Evolutionary conservation across 53 echinoderm and acorn worm species (phyloP), one percentile per base, ranked within the genome.

Genomic region (Antedon mediterranea): DNA sequence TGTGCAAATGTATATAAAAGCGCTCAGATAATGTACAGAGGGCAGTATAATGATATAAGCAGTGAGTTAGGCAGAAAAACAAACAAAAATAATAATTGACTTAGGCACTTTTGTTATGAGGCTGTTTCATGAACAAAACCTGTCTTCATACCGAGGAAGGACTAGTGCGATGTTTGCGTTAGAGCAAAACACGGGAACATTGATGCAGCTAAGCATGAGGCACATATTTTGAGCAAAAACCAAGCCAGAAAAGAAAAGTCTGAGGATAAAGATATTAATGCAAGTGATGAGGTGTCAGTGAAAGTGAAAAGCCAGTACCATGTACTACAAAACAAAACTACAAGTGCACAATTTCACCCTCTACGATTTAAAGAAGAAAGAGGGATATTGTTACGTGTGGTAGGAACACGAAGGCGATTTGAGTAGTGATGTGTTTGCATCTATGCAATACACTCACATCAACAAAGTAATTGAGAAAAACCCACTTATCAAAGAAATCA

Each of bases 281-380:
- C 78, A 4, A 78, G 31, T 78, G 78, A 78, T 3, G 57, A 78
- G 31, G 4, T 4, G 28, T 78, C 78, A n/a, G 31, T 78, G 2
- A n/a, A n/a, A n/a, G n/a, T 78, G 78, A 81, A 73, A 81, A 18
- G 81, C 81, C n/a, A 81, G 81, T 34, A 43, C 7, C 4, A 75
- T 81, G 75, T 81, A 81, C n/a, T n/a, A n/a, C n/a, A n/a, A n/a
- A n/a, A n/a, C n/a, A n/a, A n/a, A n/a, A n/a, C n/a, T n/a, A n/a
- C 34, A 34, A 34, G 75, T 81, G 11, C 81, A 81, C 31, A 81
- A 81, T 28, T 81, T 81, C 29, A 81, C 81, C 7, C 43, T 80
- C 4, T 80, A 72, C 74, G 31, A 81, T 28, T 41, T 81, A 28
- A 73, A 75, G 30, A 32, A 34, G 1, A 75, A 81, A 28, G 75